Evolutionary conservation across 2,888 invertebrate species (phyloP), one percentile per base, ranked within the genome.

Genomic region (Glyphotaelius pellucidus): DNA sequence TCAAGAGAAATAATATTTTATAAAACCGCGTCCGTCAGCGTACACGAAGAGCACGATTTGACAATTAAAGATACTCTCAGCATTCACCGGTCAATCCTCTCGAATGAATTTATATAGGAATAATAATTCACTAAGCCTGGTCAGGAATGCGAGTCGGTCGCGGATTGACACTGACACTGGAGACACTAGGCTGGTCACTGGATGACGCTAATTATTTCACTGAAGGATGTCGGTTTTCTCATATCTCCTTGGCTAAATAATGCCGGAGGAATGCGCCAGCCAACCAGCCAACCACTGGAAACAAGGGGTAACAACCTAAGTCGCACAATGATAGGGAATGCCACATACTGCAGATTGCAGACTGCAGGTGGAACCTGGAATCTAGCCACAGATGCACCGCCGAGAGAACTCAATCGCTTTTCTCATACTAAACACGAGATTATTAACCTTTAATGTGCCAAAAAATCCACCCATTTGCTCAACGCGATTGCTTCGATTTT

Each of bases 131-230:
- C 5, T 35, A 35, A 32, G 84, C 32, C 15, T 84, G 32, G 15
- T 19, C 38, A 38, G 35, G 84, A 38, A 84, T 32, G 35, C 84
- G 84, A 84, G 84, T 15, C 35, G 84, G 30, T n/a, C 84, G 84
- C 25, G 84, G 84, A 32, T 67, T 38, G 84, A 35, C 31, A 38
- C n/a, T 25, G 38, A 14, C 80, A 31, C 35, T 84, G 84, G 31
- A 4, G 35, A 84, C n/a, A n/a, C n/a, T n/a, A n/a, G n/a, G n/a
- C 83, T 32, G 84, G 35, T 35, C 14, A 25, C 84, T 84, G 38
- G 32, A 84, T 35, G 84, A 38, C 84, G 84, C 15, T 84, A 84
- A 84, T 38, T 84, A 84, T 35, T 84, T 42, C 85, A 38, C n/a
- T 38, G 85, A n/a, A 85, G 85, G n/a, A 85, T n/a, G 85, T 85